Conservation (phyloP, 2,113 vertebrate species). For the Campylomormyrus tamandua region DNA sequence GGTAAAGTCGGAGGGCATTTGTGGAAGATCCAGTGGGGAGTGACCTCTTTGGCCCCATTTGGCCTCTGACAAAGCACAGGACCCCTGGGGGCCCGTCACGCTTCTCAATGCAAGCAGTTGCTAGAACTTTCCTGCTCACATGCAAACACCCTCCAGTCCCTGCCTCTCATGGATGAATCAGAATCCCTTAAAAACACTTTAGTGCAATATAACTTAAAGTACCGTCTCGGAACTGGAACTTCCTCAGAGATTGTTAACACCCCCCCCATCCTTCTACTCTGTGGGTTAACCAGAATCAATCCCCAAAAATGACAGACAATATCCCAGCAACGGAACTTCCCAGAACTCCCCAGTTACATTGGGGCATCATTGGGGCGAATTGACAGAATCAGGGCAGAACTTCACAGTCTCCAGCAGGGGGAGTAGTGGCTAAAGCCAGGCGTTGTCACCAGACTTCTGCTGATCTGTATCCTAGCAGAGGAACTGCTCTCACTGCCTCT, state of each 20-base stretch:
- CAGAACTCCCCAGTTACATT: background rate
- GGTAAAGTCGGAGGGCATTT: background rate
- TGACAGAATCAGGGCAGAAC: background rate
- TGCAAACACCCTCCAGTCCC: background rate
- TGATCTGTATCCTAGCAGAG: background rate
- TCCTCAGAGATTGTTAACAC: background rate
- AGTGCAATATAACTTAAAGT: background rate
- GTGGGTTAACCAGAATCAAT: background rate
- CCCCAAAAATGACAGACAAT: background rate
- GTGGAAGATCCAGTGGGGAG: background rate
- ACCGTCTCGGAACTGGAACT: background rate
- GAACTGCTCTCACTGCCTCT: background rate
- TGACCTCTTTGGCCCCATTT: background rate
- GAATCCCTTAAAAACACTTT: background rate
- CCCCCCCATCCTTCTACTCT: background rate
- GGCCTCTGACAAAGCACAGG: background rate
- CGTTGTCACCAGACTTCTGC: background rate
- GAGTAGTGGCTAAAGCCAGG: background rate
- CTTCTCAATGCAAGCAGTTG: background rate
- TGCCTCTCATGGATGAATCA: background rate
- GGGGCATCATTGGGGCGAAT: background rate
- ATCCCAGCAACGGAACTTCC: background rate
- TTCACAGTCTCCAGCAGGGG: background rate
- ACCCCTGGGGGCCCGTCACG: background rate
- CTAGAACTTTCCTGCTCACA: background rate